Evolutionary conservation across 2,888 invertebrate species (phyloP), one percentile per base, ranked within the genome.

Genomic region (Pollenia amentaria): DNA sequence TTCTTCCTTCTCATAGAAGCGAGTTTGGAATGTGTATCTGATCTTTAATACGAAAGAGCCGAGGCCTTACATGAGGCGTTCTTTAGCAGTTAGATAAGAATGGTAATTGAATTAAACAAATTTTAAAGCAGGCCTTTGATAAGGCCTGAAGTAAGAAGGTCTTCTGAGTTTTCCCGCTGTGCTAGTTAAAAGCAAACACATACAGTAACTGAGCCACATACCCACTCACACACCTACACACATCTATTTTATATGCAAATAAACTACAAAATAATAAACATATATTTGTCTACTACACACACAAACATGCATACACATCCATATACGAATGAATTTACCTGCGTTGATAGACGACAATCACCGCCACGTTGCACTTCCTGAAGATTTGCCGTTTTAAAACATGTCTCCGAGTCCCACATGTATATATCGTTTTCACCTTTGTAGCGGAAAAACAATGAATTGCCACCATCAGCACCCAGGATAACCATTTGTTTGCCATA

Each of bases 401-500:
- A 92, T 0, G 94, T 94, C 75, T 95, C 94, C 2, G 95, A 94
- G 90, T 96, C 94, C 96, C 96, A 96, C 92, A 95, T 94, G 91
- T 94, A 95, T 70, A 96, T 94, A 85, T 95, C 95, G 12, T 95
- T 94, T 89, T 95, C 94, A 18, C 95, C 95, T 90, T 95, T 94
- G 89, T 94, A 94, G n/a, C 95, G 93, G 93, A 95, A 95, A 94
- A 95, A 95, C 14, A 95, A 91, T 7, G 94, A 94, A 11, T 94
- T 93, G 10, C 95, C 95, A 57, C 95, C 95, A 90, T 96, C 95
- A 3, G 94, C 95, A 42, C 95, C 95, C 55, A 95, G 91, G 0
- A 95, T 88, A 3, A 95, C 95, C 53, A 95, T 94, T 88, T 94
- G 94, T 18, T 93, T 93, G 29, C 91, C 93, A 84, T 91, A 92